Conservation (phyloP, 2,888 invertebrate species). For the Euplagia quadripunctaria region DNA sequence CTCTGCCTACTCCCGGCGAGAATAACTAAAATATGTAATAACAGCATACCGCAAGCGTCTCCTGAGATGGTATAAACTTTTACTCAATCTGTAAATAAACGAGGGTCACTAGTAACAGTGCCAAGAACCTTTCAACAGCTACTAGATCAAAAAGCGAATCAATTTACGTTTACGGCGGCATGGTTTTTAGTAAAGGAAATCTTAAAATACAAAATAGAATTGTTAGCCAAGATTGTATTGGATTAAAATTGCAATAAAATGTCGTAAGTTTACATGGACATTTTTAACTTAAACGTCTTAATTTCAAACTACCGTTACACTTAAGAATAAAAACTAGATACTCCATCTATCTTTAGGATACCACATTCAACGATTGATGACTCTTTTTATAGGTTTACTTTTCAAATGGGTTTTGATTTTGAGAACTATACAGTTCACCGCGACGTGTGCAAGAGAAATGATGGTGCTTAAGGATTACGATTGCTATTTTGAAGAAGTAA, state of each 20-base stretch:
- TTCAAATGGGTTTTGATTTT: neutral
- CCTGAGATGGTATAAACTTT: too few relatives aligned
- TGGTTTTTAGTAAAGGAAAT: too few relatives aligned
- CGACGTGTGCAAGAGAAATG: slow-evolving; percentile 14
- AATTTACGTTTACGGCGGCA: too few relatives aligned
- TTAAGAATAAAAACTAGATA: neutral
- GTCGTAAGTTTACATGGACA: too few relatives aligned
- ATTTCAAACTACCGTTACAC: neutral
- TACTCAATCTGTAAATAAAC: neutral
- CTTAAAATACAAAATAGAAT: too few relatives aligned
- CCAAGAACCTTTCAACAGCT: neutral
- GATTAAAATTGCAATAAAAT: too few relatives aligned
- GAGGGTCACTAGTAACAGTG: too few relatives aligned
- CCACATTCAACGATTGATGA: neutral
- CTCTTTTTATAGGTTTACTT: neutral
- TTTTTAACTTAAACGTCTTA: neutral
- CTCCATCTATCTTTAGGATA: neutral
- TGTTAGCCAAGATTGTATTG: too few relatives aligned
- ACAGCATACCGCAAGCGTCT: too few relatives aligned
- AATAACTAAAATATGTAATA: too few relatives aligned
- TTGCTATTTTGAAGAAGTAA: slow-evolving; percentile 10
- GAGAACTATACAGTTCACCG: neutral
- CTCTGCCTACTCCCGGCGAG: too few relatives aligned
- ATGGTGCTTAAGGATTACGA: slow-evolving; percentile 5
- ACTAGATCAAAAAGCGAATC: neutral